Evolutionary conservation across 2,113 vertebrate genomes (phyloP).

Genomic region (Onychostoma macrolepis): DNA sequence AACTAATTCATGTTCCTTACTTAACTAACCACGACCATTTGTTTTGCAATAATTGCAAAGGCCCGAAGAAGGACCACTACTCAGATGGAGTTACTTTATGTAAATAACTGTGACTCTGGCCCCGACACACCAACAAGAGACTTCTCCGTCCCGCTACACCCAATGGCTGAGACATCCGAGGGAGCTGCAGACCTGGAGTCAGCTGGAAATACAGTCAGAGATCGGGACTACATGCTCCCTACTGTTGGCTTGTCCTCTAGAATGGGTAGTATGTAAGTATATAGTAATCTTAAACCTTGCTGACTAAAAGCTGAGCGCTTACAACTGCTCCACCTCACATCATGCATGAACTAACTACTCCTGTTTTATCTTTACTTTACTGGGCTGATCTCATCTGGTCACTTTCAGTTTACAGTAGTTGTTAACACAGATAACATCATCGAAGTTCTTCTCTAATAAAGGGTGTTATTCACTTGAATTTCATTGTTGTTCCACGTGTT

Average conservation of each 20-base stretch:
- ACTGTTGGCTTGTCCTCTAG: constrained; percentile 89
- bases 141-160: constrained; percentile 72
- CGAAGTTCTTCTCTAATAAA: not conserved
- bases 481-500: not conserved
- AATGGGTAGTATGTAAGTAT: constrained; percentile 95
- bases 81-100: constrained; percentile 95
- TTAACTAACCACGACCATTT: not conserved
- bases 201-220: constrained; percentile 82
- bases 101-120: constrained; percentile 84
- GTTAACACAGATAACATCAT: not conserved
- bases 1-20: not conserved
- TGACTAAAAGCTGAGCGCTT: not conserved
- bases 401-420: not conserved
- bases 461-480: not conserved
- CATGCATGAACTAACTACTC: constrained; percentile 34
- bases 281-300: constrained; percentile 25
- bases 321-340: constrained; percentile 47
- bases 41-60: constrained; percentile 66
- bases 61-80: constrained; percentile 94
- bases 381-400: not conserved
- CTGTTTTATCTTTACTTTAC: constrained; percentile 51
- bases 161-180: constrained; percentile 80
- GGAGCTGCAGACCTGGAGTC: constrained; percentile 75
- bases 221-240: constrained; percentile 81
- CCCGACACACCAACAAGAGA: constrained; percentile 77